Percentiles rank a stretch among this genome's conserved stretches.
phyloP scores from a whole-genome alignment of 2,888 invertebrate species.

The Peribatodes rhomboidaria region DNA sequence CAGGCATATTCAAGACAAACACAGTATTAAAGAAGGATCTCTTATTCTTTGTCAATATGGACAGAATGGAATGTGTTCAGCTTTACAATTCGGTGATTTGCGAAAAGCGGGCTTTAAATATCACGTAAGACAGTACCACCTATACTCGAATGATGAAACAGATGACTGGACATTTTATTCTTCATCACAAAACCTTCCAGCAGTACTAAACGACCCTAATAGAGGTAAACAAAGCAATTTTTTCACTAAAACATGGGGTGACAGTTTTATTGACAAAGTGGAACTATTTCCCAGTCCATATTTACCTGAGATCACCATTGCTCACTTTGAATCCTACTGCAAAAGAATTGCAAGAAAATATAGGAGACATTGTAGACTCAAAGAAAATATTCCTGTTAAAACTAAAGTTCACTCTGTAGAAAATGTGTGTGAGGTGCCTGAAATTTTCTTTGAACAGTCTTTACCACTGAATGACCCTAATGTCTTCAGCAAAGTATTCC shows the following conservation, averaged over 20 bases:
- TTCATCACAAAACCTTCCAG: conserved; percentile 97
- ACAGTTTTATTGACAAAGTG: conserved; percentile 94
- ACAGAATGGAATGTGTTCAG: conserved; percentile 94
- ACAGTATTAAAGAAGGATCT: conserved; percentile 94
- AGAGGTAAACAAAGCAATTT: conserved; percentile 96
- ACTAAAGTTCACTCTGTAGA: conserved; percentile 79
- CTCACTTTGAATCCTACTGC: conserved; percentile 95
- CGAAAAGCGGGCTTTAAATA: conserved; percentile 95
- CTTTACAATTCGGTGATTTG: conserved; percentile 95
- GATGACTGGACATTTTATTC: conserved; percentile 95
- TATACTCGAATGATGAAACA: conserved; percentile 68
- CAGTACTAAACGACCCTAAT: conserved; percentile 97
- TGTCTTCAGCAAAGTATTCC: conserved; percentile 95
- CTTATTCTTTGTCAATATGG: conserved; percentile 96
- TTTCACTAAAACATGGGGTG: conserved; percentile 99
- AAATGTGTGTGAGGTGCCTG: conserved; percentile 90
- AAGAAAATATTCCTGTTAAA: conserved; percentile 74
- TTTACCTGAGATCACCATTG: conserved; percentile 93
- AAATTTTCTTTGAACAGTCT: conserved; percentile 93
- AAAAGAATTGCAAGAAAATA: conserved; percentile 91
- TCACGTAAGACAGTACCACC: conserved; percentile 91
- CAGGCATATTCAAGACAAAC: conserved; percentile 92
- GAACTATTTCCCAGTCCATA: conserved; percentile 92
- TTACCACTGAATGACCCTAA: conserved; percentile 93
- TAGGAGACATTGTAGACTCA: conserved; percentile 87